Evolutionary conservation across 2,797 vertebrate species (phyloP), one percentile per base, ranked within the genome.

Genomic region (Nyctalus aviator): DNA sequence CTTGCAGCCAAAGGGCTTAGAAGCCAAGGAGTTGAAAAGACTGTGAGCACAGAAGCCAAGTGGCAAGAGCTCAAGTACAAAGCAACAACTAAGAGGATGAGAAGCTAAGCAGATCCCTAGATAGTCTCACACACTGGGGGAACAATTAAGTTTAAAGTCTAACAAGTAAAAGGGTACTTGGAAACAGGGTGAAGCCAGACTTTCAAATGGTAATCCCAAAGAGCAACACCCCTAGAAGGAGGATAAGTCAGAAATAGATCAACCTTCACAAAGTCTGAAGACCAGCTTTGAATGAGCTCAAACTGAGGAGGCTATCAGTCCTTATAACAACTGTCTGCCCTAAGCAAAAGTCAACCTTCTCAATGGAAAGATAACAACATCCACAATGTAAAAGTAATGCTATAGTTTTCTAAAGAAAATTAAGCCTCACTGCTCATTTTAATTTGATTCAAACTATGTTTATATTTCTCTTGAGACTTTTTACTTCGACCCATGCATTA

Each of bases 11-110:
- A 72, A 7, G 30, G 20, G 6, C 9, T 79, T 25, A 75, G 32
- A 69, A 86, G 57, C 66, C 64, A 79, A 82, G 41, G 27, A 71
- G 12, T 62, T 95, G 62, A 91, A 66, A 91, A 93, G 75, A 27
- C 37, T 41, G 3, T 6, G 21, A 83, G 44, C 6, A 78, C 11
- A 86, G 57, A 89, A 83, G 35, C 57, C 88, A 86, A 75, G 37
- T 86, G 88, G 68, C 48, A 83, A 62, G 69, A 62, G 37, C 46
- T 91, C n/a, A 62, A 57, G 76, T 32, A 89, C 64, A 94, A 68
- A 83, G 71, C 32, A 71, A 17, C 53, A 48, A 37, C 25, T 18
- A 48, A 48, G 25, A 78, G 17, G 35, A 21, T 8, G 17, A 83
- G 20, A 86, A 69, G 5, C n/a, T 68, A 23, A 89, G 50, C 4